phyloP scores from a whole-genome alignment of 2,797 vertebrate species.

The Cyprinella venusta region DNA sequence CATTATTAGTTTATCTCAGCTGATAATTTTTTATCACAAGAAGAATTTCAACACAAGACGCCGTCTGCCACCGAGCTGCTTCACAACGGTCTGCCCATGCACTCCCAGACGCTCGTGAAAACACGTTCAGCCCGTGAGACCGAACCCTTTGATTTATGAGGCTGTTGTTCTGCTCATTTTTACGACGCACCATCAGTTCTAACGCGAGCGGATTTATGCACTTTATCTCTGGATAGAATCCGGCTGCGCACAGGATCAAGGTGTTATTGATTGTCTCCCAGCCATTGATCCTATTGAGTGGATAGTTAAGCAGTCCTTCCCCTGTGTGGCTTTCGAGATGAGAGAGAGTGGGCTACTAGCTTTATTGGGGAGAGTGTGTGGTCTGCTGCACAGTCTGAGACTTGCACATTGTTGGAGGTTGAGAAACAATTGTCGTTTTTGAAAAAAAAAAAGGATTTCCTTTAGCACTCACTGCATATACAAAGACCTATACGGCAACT shows the following conservation, averaged over 20 bases:
- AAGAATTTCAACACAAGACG: constrained; percentile 2
- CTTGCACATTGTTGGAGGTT: constrained; percentile 23
- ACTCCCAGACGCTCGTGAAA: background rate
- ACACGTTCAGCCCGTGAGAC: background rate
- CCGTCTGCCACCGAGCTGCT: background rate
- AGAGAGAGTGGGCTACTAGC: constrained; percentile 6
- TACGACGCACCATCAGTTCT: constrained; percentile 64
- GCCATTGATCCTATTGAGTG: constrained; percentile 75
- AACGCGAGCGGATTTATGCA: constrained; percentile 61
- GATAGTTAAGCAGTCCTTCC: constrained; percentile 72
- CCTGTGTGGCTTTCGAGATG: constrained; percentile 64
- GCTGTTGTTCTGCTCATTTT: constrained; percentile 55
- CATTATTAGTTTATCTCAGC: background rate
- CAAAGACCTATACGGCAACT: constrained; percentile 5
- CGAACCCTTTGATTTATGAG: constrained; percentile 54
- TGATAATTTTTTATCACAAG: constrained; percentile 5
- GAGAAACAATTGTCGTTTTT: background rate
- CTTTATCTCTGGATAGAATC: constrained; percentile 64
- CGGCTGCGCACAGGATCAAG: constrained; percentile 70
- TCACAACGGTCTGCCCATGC: background rate
- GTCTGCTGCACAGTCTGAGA: constrained; percentile 26
- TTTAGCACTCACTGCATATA: background rate
- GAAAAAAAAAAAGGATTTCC: background rate
- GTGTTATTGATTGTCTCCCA: constrained; percentile 74
- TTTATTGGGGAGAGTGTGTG: constrained; percentile 37